Evolutionary conservation across 2,888 invertebrate genomes (phyloP).

Genomic region (Plagiodera versicolora): DNA sequence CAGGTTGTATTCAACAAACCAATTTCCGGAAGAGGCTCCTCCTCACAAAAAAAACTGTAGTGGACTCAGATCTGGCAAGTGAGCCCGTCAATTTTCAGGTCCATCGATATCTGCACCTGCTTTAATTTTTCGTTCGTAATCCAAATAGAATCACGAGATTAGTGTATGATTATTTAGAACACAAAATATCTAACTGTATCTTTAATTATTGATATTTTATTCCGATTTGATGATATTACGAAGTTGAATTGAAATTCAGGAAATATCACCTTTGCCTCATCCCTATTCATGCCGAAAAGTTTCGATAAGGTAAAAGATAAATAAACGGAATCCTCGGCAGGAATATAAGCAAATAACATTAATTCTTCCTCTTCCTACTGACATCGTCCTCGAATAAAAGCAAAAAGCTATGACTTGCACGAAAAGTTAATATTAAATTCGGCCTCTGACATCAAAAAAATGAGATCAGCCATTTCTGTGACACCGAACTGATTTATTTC

Average conservation of each 20-base stretch:
- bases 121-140: too few species aligned
- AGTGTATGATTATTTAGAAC: too few species aligned
- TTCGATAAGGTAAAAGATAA: background rate
- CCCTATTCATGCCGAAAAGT: background rate
- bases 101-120: too few species aligned
- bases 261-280: background rate
- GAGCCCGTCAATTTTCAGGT: too few species aligned
- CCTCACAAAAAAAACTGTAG: too few species aligned
- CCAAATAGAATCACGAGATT: too few species aligned
- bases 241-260: background rate
- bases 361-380: slow-evolving; percentile 14
- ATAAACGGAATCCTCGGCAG: background rate
- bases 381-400: slow-evolving; percentile 6
- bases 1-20: too few species aligned
- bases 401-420: slow-evolving; percentile 27
- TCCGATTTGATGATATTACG: too few species aligned
- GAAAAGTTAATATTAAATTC: slow-evolving; percentile 30
- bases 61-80: too few species aligned
- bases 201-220: too few species aligned
- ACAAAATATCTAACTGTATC: too few species aligned
- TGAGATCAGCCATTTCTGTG: slow-evolving; percentile 13
- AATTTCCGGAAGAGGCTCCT: too few species aligned
- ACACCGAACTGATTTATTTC: slow-evolving; percentile 21
- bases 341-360: slow-evolving; percentile 16
- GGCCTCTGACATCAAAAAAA: slow-evolving; percentile 17